A percentile compares a stretch with the other conserved stretches of the same genome.
Conservation (phyloP, 2,888 invertebrate genomes). For the Tineola bisselliella region DNA sequence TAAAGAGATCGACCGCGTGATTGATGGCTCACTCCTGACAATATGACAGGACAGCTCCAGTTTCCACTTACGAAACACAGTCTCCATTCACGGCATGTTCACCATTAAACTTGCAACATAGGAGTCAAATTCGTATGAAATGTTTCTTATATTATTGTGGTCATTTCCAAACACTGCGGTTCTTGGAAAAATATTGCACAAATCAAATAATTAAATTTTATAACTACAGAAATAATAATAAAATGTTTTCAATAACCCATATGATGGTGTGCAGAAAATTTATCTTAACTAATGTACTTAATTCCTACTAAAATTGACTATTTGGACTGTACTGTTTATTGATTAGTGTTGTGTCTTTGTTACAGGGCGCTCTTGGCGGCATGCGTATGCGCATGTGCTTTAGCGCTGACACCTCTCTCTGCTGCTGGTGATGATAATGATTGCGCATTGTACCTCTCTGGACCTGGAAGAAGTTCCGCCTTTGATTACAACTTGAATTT, state of each 20-base stretch:
- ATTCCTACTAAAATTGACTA: too few species aligned
- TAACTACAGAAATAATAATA: too few species aligned
- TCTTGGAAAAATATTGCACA: too few species aligned
- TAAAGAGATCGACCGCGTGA: not conserved
- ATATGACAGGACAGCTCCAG: slow-evolving; percentile 10
- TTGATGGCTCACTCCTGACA: slow-evolving; percentile 7
- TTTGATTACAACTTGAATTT: slow-evolving; percentile 88
- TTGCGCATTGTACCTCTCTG: slow-evolving; percentile 81
- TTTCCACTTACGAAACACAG: not conserved
- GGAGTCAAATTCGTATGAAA: not conserved
- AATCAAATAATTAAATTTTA: too few species aligned
- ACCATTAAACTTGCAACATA: not conserved
- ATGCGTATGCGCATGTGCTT: slow-evolving; percentile 36
- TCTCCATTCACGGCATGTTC: not conserved
- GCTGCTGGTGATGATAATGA: slow-evolving; percentile 61
- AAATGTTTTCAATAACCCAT: too few species aligned
- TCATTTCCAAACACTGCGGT: not conserved
- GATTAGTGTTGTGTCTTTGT: slow-evolving; percentile 18
- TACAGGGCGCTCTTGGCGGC: slow-evolving; percentile 49
- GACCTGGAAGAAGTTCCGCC: slow-evolving; percentile 80
- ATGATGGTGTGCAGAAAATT: too few species aligned
- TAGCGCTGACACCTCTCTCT: slow-evolving; percentile 35
- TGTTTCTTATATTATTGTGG: not conserved
- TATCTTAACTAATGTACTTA: too few species aligned
- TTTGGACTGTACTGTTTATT: too few species aligned